Base-by-base conservation (phyloP, 2,888 invertebrate species). In the Serrognathus titanus region DNA sequence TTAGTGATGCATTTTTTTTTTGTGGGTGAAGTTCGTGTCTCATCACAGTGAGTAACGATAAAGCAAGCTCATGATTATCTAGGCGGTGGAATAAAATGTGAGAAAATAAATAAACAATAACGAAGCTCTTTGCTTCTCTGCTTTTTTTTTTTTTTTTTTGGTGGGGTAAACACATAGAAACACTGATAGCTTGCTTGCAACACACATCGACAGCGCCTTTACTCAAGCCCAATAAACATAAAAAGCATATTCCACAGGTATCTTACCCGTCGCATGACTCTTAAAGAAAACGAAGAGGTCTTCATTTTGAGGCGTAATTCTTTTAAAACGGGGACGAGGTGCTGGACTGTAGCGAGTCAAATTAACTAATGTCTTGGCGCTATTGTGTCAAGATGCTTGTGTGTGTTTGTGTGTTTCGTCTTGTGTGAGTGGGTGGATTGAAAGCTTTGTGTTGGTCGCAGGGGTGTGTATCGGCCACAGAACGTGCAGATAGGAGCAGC, bases 211-310 rank as follows among this genome's bases (percentile, higher is more conserved):
- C 43, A 11, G 10, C 43, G 40, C 12, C 40, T 40, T 43, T 43
- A n/a, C 13, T 16, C 16, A 48, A 48, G 48, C 48, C 36, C 48
- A 48, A 35, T 12, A 47, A 48, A 49, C 20, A 58, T 48, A 37
- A 31, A 58, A 47, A 51, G 51, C 40, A 53, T 52, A 55, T 55
- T 51, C 58, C 51, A 59, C 59, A 59, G 56, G 58, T 58, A 58
- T 56, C 88, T 85, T 75, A 88, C 89, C 87, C 88, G 83, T 79
- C 88, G 82, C 88, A 88, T 89, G 69, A 89, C 88, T 65, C 88
- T 86, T 51, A 89, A 82, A 13, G 88, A 88, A 74, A 88, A 88
- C 71, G 88, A 88, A 49, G 88, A 88, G 40, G 88, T 88, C 84
- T 88, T 89, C 89, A 88, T 89, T 71, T 82, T 85, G 65, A 50